These are phyloP conservation scores for Felis chaus DNA, from an alignment of 2,113 vertebrate species.

Conservation along the genomic window DNA sequence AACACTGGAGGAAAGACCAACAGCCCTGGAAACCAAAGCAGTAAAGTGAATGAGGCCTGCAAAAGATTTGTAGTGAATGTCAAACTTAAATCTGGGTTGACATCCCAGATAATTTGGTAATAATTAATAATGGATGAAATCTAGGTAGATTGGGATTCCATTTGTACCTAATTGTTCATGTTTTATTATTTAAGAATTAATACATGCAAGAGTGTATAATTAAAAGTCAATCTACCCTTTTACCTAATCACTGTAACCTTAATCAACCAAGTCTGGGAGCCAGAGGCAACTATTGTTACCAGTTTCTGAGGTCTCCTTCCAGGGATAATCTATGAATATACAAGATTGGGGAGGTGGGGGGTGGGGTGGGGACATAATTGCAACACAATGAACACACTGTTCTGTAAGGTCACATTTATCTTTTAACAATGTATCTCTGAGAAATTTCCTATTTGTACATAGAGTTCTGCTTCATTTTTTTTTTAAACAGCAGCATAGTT, in stretches of 20 bases:
- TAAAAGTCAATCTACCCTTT: background rate
- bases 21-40: background rate
- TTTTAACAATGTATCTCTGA: slow-evolving; percentile 33
- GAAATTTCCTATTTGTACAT: background rate
- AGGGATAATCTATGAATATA: background rate
- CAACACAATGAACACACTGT: background rate
- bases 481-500: background rate
- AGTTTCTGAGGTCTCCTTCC: background rate
- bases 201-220: background rate
- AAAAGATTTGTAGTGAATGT: background rate
- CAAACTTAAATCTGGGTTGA: background rate
- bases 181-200: slow-evolving; percentile 41
- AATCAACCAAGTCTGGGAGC: background rate
- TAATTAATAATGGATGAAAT: background rate
- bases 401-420: background rate
- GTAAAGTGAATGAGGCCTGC: background rate
- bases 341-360: background rate
- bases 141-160: background rate
- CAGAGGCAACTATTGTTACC: background rate
- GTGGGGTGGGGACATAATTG: background rate
- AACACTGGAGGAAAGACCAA: background rate
- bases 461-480: background rate
- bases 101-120: background rate
- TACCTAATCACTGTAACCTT: background rate
- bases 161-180: slow-evolving; percentile 1